These are phyloP conservation scores for Fragum fragum DNA, from an alignment of 2,888 invertebrate species.

Conservation along the genomic window DNA sequence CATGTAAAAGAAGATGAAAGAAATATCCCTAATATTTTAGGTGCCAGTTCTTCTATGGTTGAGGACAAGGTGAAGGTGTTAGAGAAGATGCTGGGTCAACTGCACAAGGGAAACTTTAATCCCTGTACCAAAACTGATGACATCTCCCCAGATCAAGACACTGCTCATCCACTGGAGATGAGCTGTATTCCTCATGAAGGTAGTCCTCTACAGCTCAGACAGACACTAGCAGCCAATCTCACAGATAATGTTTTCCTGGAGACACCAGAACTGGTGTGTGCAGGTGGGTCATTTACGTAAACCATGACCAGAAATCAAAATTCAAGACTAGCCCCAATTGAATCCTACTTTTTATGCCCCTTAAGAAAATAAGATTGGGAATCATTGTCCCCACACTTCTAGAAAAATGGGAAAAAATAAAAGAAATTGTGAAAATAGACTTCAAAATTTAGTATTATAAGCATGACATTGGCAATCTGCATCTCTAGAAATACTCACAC, in stretches of 20 bases:
- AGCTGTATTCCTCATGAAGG: slow-evolving; percentile 79
- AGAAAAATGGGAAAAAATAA: too few species aligned
- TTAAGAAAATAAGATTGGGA: too few species aligned
- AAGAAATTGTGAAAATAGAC: too few species aligned
- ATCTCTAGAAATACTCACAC: too few species aligned
- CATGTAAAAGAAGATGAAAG: too few species aligned
- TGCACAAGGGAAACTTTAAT: slow-evolving; percentile 81
- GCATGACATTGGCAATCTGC: too few species aligned
- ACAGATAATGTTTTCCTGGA: slow-evolving; percentile 61
- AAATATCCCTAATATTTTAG: slow-evolving; percentile 62
- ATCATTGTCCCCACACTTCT: too few species aligned
- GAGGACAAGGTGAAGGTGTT: slow-evolving; percentile 76
- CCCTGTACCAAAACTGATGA: slow-evolving; percentile 69
- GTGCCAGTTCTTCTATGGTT: slow-evolving; percentile 81
- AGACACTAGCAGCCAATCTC: slow-evolving; percentile 41
- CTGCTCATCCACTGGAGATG: slow-evolving; percentile 74
- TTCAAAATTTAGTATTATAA: too few species aligned
- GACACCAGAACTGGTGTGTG: slow-evolving; percentile 63
- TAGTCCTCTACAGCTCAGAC: slow-evolving; percentile 68
- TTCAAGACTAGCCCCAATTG: too few species aligned
- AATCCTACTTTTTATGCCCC: too few species aligned
- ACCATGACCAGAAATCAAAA: too few species aligned
- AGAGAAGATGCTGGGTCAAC: slow-evolving; percentile 79
- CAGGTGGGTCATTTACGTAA: too few species aligned
- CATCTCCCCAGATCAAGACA: slow-evolving; percentile 66